Evolutionary conservation across 2,113 vertebrate species (phyloP).

Genomic region (human (Homo sapiens)): DNA sequence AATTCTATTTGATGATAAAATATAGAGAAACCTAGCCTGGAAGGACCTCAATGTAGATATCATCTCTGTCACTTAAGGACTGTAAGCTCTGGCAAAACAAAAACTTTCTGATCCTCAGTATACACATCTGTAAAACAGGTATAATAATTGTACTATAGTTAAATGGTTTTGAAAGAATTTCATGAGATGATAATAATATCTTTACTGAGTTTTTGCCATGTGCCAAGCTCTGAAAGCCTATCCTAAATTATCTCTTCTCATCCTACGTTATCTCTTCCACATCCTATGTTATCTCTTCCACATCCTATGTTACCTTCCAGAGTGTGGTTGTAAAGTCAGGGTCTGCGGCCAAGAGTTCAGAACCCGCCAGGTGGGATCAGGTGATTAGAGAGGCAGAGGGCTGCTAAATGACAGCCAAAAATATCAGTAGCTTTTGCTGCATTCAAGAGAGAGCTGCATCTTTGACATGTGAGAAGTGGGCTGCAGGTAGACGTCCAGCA

Average conservation of each 20-base stretch:
- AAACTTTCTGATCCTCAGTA: not conserved
- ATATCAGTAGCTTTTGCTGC: not conserved
- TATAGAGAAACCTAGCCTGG: not conserved
- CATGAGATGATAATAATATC: not conserved
- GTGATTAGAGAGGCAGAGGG: not conserved
- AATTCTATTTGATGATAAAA: not conserved
- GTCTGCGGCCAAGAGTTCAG: not conserved
- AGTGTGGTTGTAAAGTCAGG: not conserved
- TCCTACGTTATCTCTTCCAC: not conserved
- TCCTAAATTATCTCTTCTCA: not conserved
- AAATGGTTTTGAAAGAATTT: not conserved
- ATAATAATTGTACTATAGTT: not conserved
- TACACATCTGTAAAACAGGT: not conserved
- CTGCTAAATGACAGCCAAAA: not conserved
- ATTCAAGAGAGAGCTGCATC: not conserved
- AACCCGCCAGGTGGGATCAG: not conserved
- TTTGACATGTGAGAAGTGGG: not conserved
- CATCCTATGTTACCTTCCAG: not conserved
- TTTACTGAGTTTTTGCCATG: not conserved
- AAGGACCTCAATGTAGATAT: not conserved
- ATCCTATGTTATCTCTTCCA: not conserved
- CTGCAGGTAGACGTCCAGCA: not conserved
- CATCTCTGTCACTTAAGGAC: not conserved
- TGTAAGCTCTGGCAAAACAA: not conserved
- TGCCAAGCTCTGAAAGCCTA: not conserved